Base-by-base conservation (phyloP, 2,113 vertebrate species). In the Tyto alba region DNA sequence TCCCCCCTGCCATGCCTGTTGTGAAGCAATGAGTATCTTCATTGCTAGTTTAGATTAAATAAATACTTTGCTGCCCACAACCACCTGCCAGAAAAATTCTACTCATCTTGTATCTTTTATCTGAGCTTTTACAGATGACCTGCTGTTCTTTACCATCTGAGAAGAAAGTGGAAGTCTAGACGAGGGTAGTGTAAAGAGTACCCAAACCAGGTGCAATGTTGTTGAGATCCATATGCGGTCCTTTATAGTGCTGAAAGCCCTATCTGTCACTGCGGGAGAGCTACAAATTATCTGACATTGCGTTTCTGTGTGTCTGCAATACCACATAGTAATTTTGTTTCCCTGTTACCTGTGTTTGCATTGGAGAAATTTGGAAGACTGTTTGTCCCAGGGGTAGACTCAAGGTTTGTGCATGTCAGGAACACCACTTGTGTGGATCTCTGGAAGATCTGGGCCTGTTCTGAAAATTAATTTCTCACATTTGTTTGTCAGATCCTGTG, bases 1-100 rank as follows among this genome's bases (percentile, higher is more conserved):
- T 5, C 10, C 16, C 8, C 5, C 3, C 8, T 4, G 22, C 23
- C 38, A 4, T 5, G 7, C 43, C 2, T 25, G 6, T 29, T 85
- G 56, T 66, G 62, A 89, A 88, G 32, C 66, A 50, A 3, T 53
- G 15, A 62, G 6, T 41, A 16, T 69, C 48, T 68, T 72, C 43
- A 7, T 3, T 63, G 11, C 34, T 52, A 15, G 21, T 93, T 75
- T 64, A 66, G 15, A 30, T 88, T 13, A 72, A 72, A 13, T 38
- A 74, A 60, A 43, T 72, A 10, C 6, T 68, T 76, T 3, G 4
- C 38, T 79, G 34, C 30, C 21, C 29, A 5, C 29, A 76, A 9
- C 38, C 11, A 60, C 11, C 20, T 73, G 62, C 26, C 71, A 53
- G 75, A 52, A 63, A 45, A n/a, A 18, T 20, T 67, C 25, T 30